Evolutionary conservation across 2,113 vertebrate species (phyloP).

Genomic region (Euleptes europaea): DNA sequence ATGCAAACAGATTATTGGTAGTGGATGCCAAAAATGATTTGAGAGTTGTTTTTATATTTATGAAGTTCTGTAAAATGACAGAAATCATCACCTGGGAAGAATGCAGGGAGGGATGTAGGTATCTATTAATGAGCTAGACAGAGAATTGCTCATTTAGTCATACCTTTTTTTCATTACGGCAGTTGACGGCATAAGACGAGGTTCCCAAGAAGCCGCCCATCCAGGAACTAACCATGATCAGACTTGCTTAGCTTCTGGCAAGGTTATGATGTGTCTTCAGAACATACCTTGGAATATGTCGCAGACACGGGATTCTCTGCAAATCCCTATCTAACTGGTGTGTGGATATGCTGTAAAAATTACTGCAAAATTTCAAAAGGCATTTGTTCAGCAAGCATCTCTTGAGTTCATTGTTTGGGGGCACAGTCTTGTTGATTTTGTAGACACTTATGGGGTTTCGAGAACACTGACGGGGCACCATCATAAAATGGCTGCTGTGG

Average conservation of each 20-base stretch:
- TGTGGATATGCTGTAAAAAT: neutral
- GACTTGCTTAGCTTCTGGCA: no score
- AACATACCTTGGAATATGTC: neutral
- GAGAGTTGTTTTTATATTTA: neutral
- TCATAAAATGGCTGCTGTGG: no score
- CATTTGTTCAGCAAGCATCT: neutral
- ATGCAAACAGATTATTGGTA: neutral
- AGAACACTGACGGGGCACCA: no score
- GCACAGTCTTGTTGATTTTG: no score
- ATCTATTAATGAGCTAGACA: neutral
- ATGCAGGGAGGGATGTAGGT: neutral
- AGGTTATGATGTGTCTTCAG: no score
- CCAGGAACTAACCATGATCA: no score
- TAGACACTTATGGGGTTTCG: no score
- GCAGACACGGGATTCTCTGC: neutral
- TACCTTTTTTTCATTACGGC: no score
- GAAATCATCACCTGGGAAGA: neutral
- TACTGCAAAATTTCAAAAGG: neutral
- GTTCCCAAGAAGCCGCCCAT: no score
- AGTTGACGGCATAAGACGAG: no score
- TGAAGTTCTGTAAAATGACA: neutral
- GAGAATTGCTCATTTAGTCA: no score
- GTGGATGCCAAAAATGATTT: neutral
- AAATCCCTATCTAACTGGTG: neutral
- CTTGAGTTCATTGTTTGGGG: no score